A percentile compares a stretch with the other conserved stretches of the same genome.
These are phyloP conservation scores for Andinoacara biseriatus DNA, from an alignment of 2,113 vertebrate species.

Conservation along the genomic window DNA sequence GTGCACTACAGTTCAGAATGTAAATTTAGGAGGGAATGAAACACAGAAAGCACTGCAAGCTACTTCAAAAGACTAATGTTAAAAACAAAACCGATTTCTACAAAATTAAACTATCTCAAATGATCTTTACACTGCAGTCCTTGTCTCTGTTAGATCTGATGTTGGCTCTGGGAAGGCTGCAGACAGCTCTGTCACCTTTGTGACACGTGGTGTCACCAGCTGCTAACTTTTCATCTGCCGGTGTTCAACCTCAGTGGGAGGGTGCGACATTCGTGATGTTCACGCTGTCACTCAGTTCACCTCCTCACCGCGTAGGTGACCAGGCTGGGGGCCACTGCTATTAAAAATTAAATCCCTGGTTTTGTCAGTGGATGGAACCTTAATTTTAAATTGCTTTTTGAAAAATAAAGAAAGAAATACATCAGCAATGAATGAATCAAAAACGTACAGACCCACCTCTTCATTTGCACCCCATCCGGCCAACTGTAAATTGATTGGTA, in stretches of 20 bases:
- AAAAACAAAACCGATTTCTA: background rate
- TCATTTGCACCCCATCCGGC: background rate
- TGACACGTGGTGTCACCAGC: conserved; percentile 18
- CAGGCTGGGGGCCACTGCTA: background rate
- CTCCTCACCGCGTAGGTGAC: background rate
- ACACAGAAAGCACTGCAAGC: background rate
- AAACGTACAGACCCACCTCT: background rate
- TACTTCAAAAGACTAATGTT: background rate
- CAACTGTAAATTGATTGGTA: background rate
- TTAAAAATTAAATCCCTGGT: background rate
- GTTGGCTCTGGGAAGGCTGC: background rate
- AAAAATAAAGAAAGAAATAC: background rate
- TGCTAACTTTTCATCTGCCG: conserved; percentile 20
- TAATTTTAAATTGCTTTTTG: background rate
- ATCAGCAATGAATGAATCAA: background rate
- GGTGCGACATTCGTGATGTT: background rate
- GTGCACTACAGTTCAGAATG: background rate
- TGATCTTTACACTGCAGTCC: background rate
- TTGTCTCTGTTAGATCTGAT: background rate
- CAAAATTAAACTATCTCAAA: background rate
- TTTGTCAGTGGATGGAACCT: background rate
- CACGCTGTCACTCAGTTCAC: background rate
- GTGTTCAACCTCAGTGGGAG: background rate
- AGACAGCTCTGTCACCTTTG: conserved; percentile 8
- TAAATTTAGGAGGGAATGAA: background rate